Percentiles rank a stretch among this genome's conserved stretches.
Conservation (phyloP, 2,797 vertebrate genomes). For the Antrozous pallidus region DNA sequence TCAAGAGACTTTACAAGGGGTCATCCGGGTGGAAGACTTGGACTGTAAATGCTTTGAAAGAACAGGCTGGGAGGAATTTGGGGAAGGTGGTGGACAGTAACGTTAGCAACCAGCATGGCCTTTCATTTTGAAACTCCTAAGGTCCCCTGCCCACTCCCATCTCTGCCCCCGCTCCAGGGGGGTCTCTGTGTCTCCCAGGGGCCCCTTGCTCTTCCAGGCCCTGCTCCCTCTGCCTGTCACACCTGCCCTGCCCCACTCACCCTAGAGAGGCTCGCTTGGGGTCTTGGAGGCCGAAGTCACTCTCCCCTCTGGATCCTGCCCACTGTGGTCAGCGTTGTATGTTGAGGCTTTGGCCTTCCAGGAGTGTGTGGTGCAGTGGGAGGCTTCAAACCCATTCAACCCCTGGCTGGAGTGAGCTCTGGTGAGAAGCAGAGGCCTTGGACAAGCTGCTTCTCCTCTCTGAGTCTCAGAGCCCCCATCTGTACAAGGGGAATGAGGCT, state of each 20-base stretch:
- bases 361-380: background rate
- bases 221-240: background rate
- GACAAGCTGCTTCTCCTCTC: background rate
- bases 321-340: background rate
- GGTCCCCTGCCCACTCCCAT: background rate
- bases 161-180: background rate
- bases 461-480: background rate
- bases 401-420: background rate
- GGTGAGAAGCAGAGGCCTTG: background rate
- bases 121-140: background rate
- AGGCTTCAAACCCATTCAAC: no score
- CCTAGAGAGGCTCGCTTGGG: background rate
- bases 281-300: background rate
- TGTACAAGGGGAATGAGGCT: background rate
- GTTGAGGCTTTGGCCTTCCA: background rate
- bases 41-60: background rate
- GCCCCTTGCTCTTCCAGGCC: no score
- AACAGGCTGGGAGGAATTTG: background rate
- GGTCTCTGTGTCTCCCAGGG: background rate
- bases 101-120: background rate
- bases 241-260: rapidly evolving
- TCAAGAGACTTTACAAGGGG: background rate
- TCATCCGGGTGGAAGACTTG: background rate
- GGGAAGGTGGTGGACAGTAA: background rate
- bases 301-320: background rate